These are phyloP conservation scores for Semnornis frantzii DNA, from an alignment of 2,113 vertebrate genomes.

Conservation along the genomic window DNA sequence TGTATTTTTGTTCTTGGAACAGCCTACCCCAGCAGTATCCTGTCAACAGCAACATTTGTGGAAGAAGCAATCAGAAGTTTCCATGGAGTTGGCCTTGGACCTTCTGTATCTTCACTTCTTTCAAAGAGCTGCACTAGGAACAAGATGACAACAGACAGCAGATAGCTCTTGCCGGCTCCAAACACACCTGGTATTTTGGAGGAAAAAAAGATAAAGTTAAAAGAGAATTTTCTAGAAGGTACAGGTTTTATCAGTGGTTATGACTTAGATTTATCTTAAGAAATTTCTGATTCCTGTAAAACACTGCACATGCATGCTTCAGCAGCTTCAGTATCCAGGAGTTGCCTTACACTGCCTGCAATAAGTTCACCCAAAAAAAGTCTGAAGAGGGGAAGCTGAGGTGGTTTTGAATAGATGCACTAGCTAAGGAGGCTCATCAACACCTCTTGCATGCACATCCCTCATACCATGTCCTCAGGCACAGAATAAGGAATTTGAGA, in stretches of 20 bases:
- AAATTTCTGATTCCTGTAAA: not conserved
- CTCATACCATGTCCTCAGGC: not conserved
- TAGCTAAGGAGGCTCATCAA: not conserved
- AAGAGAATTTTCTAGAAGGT: not conserved
- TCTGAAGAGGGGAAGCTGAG: not conserved
- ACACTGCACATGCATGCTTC: not conserved
- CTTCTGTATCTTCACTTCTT: conserved; percentile 39
- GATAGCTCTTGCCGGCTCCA: conserved; percentile 84
- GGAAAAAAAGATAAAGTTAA: not conserved
- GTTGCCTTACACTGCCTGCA: not conserved
- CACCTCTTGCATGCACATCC: not conserved
- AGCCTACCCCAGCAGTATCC: conserved; percentile 78
- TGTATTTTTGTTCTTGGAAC: not conserved
- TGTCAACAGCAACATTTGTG: conserved; percentile 82
- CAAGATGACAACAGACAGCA: conserved; percentile 79
- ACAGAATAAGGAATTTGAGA: not conserved
- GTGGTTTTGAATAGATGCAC: not conserved
- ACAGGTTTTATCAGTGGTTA: not conserved
- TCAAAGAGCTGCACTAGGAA: conserved; percentile 81
- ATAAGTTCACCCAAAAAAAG: not conserved
- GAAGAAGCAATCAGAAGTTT: conserved; percentile 82
- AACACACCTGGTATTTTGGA: conserved; percentile 77
- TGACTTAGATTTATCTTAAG: not conserved
- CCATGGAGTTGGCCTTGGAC: conserved; percentile 62
- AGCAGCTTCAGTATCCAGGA: not conserved